These are phyloP conservation scores for Acanthiza pusilla DNA, from an alignment of 2,797 vertebrate species.

Conservation along the genomic window DNA sequence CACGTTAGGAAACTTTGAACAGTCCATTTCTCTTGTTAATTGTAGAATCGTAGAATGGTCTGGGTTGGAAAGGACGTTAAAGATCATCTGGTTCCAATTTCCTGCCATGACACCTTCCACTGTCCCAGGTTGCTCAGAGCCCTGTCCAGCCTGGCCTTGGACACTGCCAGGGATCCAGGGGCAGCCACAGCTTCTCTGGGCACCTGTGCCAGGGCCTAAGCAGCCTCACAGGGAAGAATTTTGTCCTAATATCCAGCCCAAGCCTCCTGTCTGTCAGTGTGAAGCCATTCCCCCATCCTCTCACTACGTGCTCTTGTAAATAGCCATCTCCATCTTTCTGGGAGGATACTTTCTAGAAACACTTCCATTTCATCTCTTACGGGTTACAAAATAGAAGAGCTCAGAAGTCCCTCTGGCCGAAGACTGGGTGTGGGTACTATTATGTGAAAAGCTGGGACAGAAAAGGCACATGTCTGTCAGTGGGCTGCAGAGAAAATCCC, in stretches of 20 bases:
- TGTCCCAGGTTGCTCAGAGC: background rate
- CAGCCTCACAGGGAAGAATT: background rate
- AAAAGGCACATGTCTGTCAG: background rate
- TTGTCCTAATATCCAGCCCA: background rate
- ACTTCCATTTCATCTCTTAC: background rate
- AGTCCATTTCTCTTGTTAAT: background rate
- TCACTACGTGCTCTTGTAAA: background rate
- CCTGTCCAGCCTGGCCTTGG: background rate
- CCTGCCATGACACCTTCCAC: background rate
- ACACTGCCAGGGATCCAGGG: background rate
- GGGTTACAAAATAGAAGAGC: background rate
- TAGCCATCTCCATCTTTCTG: background rate
- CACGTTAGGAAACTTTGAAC: background rate
- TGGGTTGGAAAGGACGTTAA: background rate
- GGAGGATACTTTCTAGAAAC: background rate
- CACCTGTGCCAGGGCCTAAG: background rate
- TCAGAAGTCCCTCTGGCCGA: background rate
- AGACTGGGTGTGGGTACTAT: background rate
- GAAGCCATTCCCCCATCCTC: background rate
- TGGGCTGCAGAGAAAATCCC: background rate
- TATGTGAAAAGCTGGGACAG: background rate
- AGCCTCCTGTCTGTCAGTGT: background rate
- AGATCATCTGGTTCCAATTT: background rate
- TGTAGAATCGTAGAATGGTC: background rate
- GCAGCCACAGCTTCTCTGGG: background rate